Evolutionary conservation across 2,113 vertebrate species (phyloP).

Genomic region (Vireo altiloquus): DNA sequence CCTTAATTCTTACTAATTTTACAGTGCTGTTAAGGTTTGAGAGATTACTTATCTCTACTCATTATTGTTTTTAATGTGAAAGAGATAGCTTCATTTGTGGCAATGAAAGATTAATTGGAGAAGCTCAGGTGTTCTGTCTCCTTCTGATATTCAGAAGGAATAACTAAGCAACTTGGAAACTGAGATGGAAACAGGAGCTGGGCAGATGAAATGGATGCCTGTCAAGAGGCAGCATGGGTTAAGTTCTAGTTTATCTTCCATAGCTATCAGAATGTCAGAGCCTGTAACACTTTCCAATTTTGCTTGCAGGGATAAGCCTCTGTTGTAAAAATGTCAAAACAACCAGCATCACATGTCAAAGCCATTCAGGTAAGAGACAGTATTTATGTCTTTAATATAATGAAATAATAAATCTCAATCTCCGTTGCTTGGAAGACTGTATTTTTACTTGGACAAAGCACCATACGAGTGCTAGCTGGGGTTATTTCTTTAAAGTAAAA

Average conservation of each 20-base stretch:
- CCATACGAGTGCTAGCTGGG: neutral
- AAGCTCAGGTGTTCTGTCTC: constrained; percentile 77
- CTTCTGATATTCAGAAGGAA: constrained; percentile 65
- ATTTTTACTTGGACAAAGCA: neutral
- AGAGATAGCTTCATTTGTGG: constrained; percentile 69
- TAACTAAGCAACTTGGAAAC: constrained; percentile 84
- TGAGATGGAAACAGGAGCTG: constrained; percentile 83
- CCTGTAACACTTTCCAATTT: constrained; percentile 68
- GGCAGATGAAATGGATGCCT: constrained; percentile 72
- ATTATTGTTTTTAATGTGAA: constrained; percentile 61
- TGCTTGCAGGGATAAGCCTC: constrained; percentile 72
- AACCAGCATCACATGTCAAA: constrained; percentile 91
- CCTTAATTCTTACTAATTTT: neutral
- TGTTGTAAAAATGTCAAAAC: constrained; percentile 88
- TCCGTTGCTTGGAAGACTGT: neutral
- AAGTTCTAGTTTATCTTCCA: constrained; percentile 71
- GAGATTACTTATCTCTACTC: constrained; percentile 63
- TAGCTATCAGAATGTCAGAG: constrained; percentile 69
- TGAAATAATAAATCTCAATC: neutral
- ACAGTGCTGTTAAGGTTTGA: neutral
- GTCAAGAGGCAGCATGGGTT: constrained; percentile 64
- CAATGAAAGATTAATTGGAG: constrained; percentile 89
- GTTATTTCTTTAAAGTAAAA: constrained; percentile 24
- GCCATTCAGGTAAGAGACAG: constrained; percentile 90
- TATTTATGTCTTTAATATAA: constrained; percentile 56